These are phyloP conservation scores for Orussus abietinus DNA, from an alignment of 1,140 invertebrate genomes.

Conservation along the genomic window DNA sequence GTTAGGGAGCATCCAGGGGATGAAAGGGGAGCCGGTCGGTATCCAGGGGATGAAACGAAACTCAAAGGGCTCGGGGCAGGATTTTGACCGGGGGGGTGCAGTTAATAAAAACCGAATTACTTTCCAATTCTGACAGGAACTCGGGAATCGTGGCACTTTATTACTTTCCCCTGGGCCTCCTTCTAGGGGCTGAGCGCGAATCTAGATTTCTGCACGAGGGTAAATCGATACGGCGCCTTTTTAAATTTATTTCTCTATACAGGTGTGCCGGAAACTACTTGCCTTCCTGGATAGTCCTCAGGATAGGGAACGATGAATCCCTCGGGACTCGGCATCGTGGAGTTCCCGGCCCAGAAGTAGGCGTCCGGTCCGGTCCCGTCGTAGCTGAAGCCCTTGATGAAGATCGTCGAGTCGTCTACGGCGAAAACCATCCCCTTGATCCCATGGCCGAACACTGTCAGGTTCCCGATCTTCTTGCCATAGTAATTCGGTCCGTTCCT, in stretches of 20 bases:
- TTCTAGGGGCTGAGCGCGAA: too few relatives aligned
- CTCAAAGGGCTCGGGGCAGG: slow-evolving; percentile 32
- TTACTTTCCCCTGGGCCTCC: too few relatives aligned
- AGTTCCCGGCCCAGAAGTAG: slow-evolving; percentile 85
- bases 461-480: slow-evolving; percentile 67
- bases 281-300: slow-evolving; percentile 71
- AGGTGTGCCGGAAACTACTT: slow-evolving; percentile 41
- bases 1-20: slow-evolving; percentile 19
- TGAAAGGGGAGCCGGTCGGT: slow-evolving; percentile 23
- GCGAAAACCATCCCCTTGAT: slow-evolving; percentile 78
- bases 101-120: slow-evolving; percentile 23
- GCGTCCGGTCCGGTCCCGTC: slow-evolving; percentile 81
- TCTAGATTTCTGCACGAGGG: too few relatives aligned
- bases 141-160: too few relatives aligned
- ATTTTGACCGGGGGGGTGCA: slow-evolving; percentile 14
- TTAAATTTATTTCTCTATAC: too few relatives aligned
- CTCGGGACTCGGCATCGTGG: slow-evolving; percentile 68
- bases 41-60: slow-evolving; percentile 29
- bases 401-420: slow-evolving; percentile 82
- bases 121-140: slow-evolving; percentile 12
- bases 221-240: too few relatives aligned
- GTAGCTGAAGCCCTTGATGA: slow-evolving; percentile 81
- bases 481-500: slow-evolving; percentile 64
- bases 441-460: slow-evolving; percentile 68
- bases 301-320: slow-evolving; percentile 83